Evolutionary conservation across 92 coral and sea anemone genomes (phyloP), one percentile per base, ranked within the genome.

Genomic region (Parazoanthus darwini): DNA sequence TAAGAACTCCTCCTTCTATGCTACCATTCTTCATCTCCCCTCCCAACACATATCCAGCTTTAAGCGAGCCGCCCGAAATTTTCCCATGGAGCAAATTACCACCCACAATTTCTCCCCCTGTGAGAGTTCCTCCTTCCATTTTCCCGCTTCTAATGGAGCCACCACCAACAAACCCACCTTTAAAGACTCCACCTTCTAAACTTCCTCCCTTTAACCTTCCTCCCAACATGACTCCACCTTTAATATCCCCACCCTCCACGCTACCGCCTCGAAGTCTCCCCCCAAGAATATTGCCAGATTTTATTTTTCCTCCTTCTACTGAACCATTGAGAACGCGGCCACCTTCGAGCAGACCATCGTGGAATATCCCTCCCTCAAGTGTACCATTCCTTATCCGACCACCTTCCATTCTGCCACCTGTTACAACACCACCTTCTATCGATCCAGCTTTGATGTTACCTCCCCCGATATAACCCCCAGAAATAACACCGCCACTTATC

Each of bases 381-480:
- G 96, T 91, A 20, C 99, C 99, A 70, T 94, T 93, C 39, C 88
- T 86, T 77, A 97, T 93, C 44, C 91, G 93, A n/a, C 99, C 99
- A 15, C 99, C 99, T 39, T 90, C 91, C 29, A 97, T 89, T 51
- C 89, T 92, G 16, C 99, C 99, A 5, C 98, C 99, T 68, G 86
- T 92, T 67, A 97, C 93, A 20, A 93, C 35, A 4, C 99, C 99
- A n/a, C 99, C 99, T 58, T 92, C 93, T 42, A 97, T 91, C 50
- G 79, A 89, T 36, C 99, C 99, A 2, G 96, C 96, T 81, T 86
- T 90, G 36, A 97, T 97, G 46, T 92, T 82, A 15, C 99, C 99
- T 15, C 99, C 99, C 88, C 92, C 88, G 80, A 97, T 95, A 44
- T 87, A 72, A 23, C 99, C 99, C 10, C 99, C 99, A 18, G 98